Evolutionary conservation across 2,797 vertebrate genomes (phyloP), one percentile per base, ranked within the genome.

Genomic region (Lepidocolaptes lacrymiger): DNA sequence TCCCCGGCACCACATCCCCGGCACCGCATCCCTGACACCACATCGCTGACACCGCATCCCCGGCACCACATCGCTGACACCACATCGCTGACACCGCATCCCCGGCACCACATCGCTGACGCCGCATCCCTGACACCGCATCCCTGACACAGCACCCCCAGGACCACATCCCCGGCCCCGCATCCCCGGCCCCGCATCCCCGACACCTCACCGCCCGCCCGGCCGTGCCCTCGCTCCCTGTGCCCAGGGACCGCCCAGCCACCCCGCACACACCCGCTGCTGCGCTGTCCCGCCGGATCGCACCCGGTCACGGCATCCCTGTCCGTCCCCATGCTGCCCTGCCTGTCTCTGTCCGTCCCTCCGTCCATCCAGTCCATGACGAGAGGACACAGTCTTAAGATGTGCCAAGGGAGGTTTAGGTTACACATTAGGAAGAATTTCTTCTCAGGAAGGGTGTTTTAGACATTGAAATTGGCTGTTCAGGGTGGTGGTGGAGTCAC

Each of bases 381-480:
- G 1, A 8, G 12, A 1, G 51, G 22, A 19, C 19, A 17, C 23
- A 1, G 43, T 1, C 10, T 10, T 48, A 19, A n/a, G 28, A 6
- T 30, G 37, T 24, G 3, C 9, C 13, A 18, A 6, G 5, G 5
- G 11, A 46, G 21, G 12, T 5, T 46, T 23, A 14, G 30, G 24
- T 5, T 54, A 69, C 34, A 26, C 39, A 6, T 26, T 2, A 34
- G 14, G 21, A 52, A 52, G 32, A 21, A 39, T 67, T 41, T 41
- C 39, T 37, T 54, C 21, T 59, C 61, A 23, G 28, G 32, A 74
- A 32, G 6, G 34, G 26, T 54, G 54, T 19, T 19, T 41, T 4
- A 16, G 30, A 34, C 14, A 2, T 41, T 54, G 34, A 17, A 68
- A 28, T 12, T 41, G 8, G 28, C 48, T 68, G 71, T 2, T 7